Conservation (phyloP, 2,797 vertebrate genomes). For the Apogon talboti region DNA sequence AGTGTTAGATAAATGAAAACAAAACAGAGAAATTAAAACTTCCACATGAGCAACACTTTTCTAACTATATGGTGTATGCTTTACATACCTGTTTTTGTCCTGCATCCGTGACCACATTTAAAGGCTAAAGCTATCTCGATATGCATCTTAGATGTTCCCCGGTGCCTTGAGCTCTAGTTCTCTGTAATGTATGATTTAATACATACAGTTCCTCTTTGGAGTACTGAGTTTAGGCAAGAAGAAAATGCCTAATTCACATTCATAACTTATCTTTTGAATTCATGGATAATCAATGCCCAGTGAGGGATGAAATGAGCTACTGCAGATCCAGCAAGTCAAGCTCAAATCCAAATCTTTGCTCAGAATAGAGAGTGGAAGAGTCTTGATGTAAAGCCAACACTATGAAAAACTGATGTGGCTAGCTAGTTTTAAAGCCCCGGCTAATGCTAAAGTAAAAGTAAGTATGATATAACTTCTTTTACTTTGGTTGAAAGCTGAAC, state of each 20-base stretch:
- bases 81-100: slow-evolving; percentile 19
- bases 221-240: slow-evolving; percentile 43
- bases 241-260: slow-evolving; percentile 78
- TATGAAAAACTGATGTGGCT: slow-evolving; percentile 46
- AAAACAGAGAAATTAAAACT: background rate
- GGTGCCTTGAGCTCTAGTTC: slow-evolving; percentile 43
- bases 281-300: slow-evolving; percentile 83
- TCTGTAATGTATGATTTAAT: slow-evolving; percentile 75
- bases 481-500: slow-evolving; percentile 36
- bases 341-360: slow-evolving; percentile 73
- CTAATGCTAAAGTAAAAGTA: slow-evolving; percentile 14
- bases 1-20: slow-evolving; percentile 4
- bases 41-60: slow-evolving; percentile 4
- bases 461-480: slow-evolving; percentile 11
- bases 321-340: slow-evolving; percentile 66
- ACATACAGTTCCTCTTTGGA: slow-evolving; percentile 63
- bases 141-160: slow-evolving; percentile 41
- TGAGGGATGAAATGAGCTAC: slow-evolving; percentile 84
- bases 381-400: slow-evolving; percentile 35
- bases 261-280: slow-evolving; percentile 82
- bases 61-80: background rate
- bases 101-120: slow-evolving; percentile 18
- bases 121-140: slow-evolving; percentile 33
- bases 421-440: slow-evolving; percentile 38
- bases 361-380: slow-evolving; percentile 57